Evolutionary conservation across 2,113 vertebrate species (phyloP).

Genomic region (Elanoides forficatus): DNA sequence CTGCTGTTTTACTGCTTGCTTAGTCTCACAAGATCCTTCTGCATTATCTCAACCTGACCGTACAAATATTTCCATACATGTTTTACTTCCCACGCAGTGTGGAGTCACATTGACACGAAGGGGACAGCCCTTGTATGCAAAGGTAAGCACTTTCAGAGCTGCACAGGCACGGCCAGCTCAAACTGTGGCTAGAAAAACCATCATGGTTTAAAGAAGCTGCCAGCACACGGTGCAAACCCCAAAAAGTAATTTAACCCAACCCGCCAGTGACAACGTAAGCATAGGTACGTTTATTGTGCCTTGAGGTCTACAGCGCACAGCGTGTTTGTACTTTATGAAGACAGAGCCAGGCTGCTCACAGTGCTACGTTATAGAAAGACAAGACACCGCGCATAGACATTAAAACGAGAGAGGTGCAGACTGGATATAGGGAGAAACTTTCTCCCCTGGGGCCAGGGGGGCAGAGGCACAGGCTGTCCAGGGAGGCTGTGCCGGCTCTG

Average conservation of each 20-base stretch:
- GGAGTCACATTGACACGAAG: not conserved
- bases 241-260: not conserved
- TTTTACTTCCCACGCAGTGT: not conserved
- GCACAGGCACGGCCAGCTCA: not conserved
- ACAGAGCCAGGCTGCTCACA: not conserved
- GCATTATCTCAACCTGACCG: not conserved
- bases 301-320: not conserved
- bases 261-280: not conserved
- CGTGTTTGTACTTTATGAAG: not conserved
- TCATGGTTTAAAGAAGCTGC: not conserved
- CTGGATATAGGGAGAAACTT: not conserved
- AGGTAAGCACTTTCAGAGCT: not conserved
- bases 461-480: not conserved
- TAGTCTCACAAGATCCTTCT: not conserved
- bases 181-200: not conserved
- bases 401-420: not conserved
- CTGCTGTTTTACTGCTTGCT: not conserved
- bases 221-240: not conserved
- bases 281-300: not conserved
- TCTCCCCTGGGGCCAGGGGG: too few species aligned
- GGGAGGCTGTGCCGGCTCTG: rapidly evolving
- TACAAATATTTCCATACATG: not conserved
- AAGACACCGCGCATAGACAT: not conserved
- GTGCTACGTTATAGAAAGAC: not conserved
- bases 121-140: rapidly evolving